These are phyloP conservation scores for Chalcis sispes DNA, from an alignment of 2,888 invertebrate species.

Conservation along the genomic window DNA sequence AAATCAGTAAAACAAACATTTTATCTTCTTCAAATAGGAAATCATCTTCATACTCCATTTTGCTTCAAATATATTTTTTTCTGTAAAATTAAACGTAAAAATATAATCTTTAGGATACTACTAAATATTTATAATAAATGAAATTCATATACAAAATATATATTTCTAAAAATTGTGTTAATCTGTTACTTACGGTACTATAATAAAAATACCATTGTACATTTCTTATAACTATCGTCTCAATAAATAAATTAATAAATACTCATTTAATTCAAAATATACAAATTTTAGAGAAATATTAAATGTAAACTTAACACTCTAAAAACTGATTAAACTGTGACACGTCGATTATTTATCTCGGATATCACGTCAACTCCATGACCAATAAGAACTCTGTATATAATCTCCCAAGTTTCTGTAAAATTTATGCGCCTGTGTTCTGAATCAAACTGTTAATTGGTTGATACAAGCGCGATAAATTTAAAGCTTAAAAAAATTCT, in stretches of 20 bases:
- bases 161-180: not conserved
- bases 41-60: slow-evolving; percentile 73
- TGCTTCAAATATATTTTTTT: slow-evolving; percentile 17
- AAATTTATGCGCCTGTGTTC: too few relatives aligned
- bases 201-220: too few relatives aligned
- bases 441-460: too few relatives aligned
- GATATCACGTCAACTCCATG: not conserved
- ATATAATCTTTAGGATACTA: not conserved
- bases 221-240: not conserved
- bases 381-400: slow-evolving; percentile 36
- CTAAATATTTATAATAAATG: not conserved
- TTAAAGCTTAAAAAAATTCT: too few relatives aligned
- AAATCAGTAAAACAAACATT: slow-evolving; percentile 70
- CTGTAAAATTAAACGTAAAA: slow-evolving; percentile 18
- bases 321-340: slow-evolving; percentile 35
- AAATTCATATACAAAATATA: not conserved
- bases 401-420: slow-evolving; percentile 16
- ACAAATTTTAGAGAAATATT: not conserved
- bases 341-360: slow-evolving; percentile 17
- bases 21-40: slow-evolving; percentile 75
- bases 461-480: too few relatives aligned
- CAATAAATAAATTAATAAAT: not conserved
- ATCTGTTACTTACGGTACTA: not conserved
- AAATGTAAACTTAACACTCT: slow-evolving; percentile 1
- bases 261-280: not conserved